These are phyloP conservation scores for Chunga burmeisteri DNA, from an alignment of 2,113 vertebrate genomes.

Conservation along the genomic window DNA sequence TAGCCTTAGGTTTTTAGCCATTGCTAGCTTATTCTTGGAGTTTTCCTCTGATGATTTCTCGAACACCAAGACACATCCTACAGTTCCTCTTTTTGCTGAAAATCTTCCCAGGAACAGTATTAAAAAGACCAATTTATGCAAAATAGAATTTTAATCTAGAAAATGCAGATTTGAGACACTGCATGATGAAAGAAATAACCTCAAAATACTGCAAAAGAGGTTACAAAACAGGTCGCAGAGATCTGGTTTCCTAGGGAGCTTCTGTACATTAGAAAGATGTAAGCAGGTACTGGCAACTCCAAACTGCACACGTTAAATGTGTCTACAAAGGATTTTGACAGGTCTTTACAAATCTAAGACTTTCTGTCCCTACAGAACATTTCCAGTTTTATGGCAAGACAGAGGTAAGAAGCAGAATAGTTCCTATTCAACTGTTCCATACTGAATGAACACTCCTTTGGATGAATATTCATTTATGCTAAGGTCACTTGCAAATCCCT, in stretches of 20 bases:
- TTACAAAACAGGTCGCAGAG: background rate
- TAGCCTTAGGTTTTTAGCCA: background rate
- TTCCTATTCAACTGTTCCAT: background rate
- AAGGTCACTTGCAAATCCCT: background rate
- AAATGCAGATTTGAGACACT: background rate
- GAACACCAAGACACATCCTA: background rate
- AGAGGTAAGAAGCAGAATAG: background rate
- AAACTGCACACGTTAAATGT: background rate
- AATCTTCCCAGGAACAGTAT: background rate
- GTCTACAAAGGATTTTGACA: background rate
- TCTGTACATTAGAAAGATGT: background rate
- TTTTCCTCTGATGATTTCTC: background rate
- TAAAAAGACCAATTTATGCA: background rate
- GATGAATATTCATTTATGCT: background rate
- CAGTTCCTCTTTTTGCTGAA: background rate
- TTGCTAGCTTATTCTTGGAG: background rate
- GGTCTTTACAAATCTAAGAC: background rate
- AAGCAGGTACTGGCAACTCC: background rate
- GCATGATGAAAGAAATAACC: background rate
- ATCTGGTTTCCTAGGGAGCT: background rate
- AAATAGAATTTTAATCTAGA: slow-evolving; percentile 18
- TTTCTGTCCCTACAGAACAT: background rate
- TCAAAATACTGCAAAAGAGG: background rate
- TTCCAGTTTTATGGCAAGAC: background rate
- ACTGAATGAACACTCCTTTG: background rate